Conservation (phyloP, 2,888 invertebrate species). For the Neocrepidodera transversa region DNA sequence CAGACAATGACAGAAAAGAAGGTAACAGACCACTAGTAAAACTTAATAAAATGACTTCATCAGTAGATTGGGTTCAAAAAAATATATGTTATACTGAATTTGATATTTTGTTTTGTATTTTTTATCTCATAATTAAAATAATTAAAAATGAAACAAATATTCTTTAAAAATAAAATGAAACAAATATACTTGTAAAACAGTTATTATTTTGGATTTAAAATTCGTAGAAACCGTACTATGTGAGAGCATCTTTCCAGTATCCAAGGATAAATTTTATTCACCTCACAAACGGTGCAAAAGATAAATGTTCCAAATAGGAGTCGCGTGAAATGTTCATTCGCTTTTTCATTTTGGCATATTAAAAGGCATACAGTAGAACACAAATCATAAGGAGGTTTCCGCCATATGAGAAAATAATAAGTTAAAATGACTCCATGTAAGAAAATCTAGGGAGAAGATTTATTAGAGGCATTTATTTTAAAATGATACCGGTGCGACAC, state of each 20-base stretch:
- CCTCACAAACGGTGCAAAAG: constrained; percentile 41
- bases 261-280: constrained; percentile 43
- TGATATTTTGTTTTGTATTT: too few relatives aligned
- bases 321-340: constrained; percentile 46
- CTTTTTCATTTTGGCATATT: constrained; percentile 51
- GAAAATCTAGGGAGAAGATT: constrained; percentile 16
- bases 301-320: constrained; percentile 43
- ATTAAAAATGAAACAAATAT: too few relatives aligned
- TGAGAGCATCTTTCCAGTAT: background rate
- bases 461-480: constrained; percentile 27
- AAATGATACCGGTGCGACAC: constrained; percentile 21
- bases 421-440: constrained; percentile 31
- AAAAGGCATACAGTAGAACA: constrained; percentile 51
- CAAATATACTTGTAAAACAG: too few relatives aligned
- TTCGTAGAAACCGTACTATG: constrained; percentile 4
- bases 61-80: too few relatives aligned
- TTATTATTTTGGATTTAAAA: background rate
- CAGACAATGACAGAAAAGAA: too few relatives aligned
- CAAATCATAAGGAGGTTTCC: constrained; percentile 44
- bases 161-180: too few relatives aligned
- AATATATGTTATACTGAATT: too few relatives aligned
- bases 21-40: too few relatives aligned
- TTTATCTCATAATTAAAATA: too few relatives aligned
- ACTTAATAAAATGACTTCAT: too few relatives aligned
- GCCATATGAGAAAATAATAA: constrained; percentile 37